These are phyloP conservation scores for Pasiphila rectangulata DNA, from an alignment of 2,888 invertebrate genomes.

Conservation along the genomic window DNA sequence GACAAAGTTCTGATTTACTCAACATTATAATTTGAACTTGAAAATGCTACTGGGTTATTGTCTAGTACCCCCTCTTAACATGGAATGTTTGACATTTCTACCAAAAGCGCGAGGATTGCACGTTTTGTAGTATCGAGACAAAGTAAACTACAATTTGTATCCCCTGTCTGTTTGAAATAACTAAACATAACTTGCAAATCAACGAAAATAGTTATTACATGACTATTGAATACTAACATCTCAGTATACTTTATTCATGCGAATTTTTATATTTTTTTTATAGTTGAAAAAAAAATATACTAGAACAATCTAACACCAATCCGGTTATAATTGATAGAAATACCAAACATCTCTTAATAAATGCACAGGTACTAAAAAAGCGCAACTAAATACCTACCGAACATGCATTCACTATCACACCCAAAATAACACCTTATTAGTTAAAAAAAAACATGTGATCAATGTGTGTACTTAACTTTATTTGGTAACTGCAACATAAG, in stretches of 20 bases:
- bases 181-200: too few species aligned
- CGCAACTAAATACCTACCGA: constrained; percentile 13
- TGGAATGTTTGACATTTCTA: too few species aligned
- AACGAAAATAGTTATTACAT: too few species aligned
- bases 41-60: constrained; percentile 10
- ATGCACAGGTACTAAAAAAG: constrained; percentile 13
- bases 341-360: constrained; percentile 2
- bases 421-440: constrained; percentile 4
- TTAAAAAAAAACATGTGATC: constrained; percentile 49
- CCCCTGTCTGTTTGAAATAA: too few species aligned
- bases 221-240: too few species aligned
- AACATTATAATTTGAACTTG: constrained; percentile 15
- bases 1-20: constrained; percentile 56
- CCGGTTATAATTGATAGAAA: background rate
- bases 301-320: background rate
- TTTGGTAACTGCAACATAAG: constrained; percentile 75
- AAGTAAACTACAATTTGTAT: too few species aligned
- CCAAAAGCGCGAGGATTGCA: too few species aligned
- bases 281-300: background rate
- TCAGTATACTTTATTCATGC: too few species aligned
- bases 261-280: background rate
- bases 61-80: background rate
- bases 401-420: constrained; percentile 6
- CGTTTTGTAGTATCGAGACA: too few species aligned
- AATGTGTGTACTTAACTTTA: constrained; percentile 66